Conservation (phyloP, 2,113 vertebrate species). For the Aplodontia rufa region DNA sequence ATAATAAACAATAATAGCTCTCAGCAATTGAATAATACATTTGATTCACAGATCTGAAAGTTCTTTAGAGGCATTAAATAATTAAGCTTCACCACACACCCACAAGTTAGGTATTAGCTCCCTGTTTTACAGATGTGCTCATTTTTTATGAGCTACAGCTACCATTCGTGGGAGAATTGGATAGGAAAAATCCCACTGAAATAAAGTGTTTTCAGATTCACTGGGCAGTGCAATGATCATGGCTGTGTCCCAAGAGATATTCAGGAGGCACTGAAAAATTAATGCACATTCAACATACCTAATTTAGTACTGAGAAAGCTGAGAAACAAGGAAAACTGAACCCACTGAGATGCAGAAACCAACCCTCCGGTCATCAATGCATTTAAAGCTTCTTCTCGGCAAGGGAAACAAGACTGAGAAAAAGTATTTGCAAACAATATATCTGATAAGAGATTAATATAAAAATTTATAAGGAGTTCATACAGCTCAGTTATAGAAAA, state of each 20-base stretch:
- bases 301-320: neutral
- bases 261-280: conserved; percentile 34
- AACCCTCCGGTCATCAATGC: neutral
- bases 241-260: neutral
- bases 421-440: neutral
- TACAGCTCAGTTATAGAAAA: neutral
- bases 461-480: neutral
- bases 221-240: neutral
- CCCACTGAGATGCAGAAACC: neutral
- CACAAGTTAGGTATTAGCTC: conserved; percentile 36
- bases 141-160: conserved; percentile 16
- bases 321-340: neutral
- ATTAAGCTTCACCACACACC: conserved; percentile 52
- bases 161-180: neutral
- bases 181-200: conserved; percentile 32
- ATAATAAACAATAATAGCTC: conserved; percentile 60
- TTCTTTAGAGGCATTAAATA: conserved; percentile 61
- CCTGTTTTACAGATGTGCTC: conserved; percentile 1
- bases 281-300: neutral
- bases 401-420: neutral
- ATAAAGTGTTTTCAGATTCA: conserved; percentile 1
- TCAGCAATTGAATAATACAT: conserved; percentile 56
- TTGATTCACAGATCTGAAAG: conserved; percentile 40
- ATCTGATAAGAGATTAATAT: neutral
- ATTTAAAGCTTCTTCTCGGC: neutral